Evolutionary conservation across 1,140 invertebrate genomes (phyloP).

Genomic region (Drosophila micromelanica): DNA sequence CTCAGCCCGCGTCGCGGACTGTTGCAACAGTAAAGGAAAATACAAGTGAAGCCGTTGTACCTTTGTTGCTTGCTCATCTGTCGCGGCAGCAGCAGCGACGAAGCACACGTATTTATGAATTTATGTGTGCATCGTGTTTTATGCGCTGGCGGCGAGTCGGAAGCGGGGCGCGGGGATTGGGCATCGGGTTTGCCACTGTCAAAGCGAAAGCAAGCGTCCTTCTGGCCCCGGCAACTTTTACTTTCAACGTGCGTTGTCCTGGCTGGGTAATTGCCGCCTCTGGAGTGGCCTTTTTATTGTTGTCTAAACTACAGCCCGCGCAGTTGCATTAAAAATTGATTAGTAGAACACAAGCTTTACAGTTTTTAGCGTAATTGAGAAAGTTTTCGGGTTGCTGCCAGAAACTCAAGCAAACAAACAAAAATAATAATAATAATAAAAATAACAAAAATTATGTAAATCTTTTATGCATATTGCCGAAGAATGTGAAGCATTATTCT

Average conservation of each 20-base stretch:
- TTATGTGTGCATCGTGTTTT: too few species aligned
- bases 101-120: too few species aligned
- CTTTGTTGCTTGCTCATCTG: constrained; percentile 48
- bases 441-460: background rate
- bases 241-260: constrained; percentile 19
- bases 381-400: constrained; percentile 18
- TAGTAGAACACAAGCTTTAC: constrained; percentile 16
- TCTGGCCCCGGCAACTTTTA: constrained; percentile 34
- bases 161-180: too few species aligned
- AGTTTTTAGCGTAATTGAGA: constrained; percentile 40
- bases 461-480: constrained; percentile 4
- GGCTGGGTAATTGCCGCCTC: constrained; percentile 33
- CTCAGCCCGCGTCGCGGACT: constrained; percentile 17
- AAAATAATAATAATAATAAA: background rate
- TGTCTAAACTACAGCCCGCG: constrained; percentile 20
- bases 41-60: constrained; percentile 41
- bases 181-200: background rate
- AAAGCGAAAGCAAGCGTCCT: constrained; percentile 33
- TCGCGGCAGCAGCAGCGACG: constrained; percentile 5
- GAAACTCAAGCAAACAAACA: constrained; percentile 3
- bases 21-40: constrained; percentile 45
- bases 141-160: too few species aligned
- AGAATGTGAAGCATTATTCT: constrained; percentile 1
- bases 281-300: constrained; percentile 31
- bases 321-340: constrained; percentile 51